A percentile compares a stretch with the other conserved stretches of the same genome.
Conservation (phyloP, 2,797 vertebrate genomes). For the Cynodonichthys magdalenae region DNA sequence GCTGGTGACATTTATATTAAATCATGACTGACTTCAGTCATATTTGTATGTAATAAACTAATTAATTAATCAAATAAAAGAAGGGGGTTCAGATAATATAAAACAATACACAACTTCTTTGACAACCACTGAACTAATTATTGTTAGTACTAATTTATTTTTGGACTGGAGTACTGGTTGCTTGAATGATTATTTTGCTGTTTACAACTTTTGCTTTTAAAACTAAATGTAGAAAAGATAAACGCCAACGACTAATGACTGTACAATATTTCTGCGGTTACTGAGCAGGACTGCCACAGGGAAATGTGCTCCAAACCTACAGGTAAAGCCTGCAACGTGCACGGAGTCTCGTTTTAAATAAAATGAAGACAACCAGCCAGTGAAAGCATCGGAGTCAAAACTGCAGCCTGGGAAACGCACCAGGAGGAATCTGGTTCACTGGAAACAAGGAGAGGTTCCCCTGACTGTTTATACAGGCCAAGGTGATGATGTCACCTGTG, state of each 20-base stretch:
- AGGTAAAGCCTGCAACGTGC: background rate
- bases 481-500: conserved; percentile 51
- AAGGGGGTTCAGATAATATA: conserved; percentile 69
- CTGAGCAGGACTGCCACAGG: background rate
- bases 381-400: conserved; percentile 47
- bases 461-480: conserved; percentile 33
- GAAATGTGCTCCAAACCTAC: background rate
- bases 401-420: conserved; percentile 49
- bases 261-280: background rate
- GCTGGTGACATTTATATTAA: conserved; percentile 43
- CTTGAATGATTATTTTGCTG: background rate
- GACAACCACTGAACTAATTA: too few relatives aligned
- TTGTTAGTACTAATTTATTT: background rate
- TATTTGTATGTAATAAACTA: background rate
- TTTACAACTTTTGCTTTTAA: background rate
- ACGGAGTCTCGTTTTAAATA: conserved; percentile 34
- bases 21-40: conserved; percentile 29
- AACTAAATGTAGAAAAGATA: background rate
- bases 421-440: conserved; percentile 5
- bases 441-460: conserved; percentile 30
- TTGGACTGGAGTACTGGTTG: background rate
- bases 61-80: conserved; percentile 31
- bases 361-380: conserved; percentile 47
- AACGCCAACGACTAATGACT: background rate
- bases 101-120: too few relatives aligned